These are phyloP conservation scores for Tricholauxania praeusta DNA, from an alignment of 2,888 invertebrate species.

Conservation along the genomic window DNA sequence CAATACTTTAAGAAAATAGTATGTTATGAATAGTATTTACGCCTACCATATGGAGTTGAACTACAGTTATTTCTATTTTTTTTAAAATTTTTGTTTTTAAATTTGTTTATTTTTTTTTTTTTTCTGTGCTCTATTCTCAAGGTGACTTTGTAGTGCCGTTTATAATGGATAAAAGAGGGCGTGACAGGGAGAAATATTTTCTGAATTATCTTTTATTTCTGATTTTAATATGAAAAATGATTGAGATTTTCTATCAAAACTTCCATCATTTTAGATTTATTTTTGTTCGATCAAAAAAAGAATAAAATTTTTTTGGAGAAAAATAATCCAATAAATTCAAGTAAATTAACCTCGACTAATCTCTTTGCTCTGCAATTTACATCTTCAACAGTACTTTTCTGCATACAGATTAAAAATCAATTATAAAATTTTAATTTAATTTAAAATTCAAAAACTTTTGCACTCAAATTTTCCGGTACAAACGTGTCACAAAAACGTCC, in stretches of 20 bases:
- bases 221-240: background rate
- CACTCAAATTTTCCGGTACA: background rate
- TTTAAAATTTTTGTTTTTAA: too few relatives aligned
- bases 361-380: background rate
- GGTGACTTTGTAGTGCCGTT: too few relatives aligned
- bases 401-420: too few relatives aligned
- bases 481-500: constrained; percentile 53
- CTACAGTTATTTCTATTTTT: too few relatives aligned
- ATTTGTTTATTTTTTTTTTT: too few relatives aligned
- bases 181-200: too few relatives aligned
- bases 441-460: background rate
- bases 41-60: too few relatives aligned
- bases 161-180: too few relatives aligned
- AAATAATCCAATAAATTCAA: background rate
- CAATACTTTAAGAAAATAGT: too few relatives aligned
- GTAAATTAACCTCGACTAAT: background rate
- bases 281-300: too few relatives aligned
- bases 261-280: background rate
- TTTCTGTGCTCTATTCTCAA: too few relatives aligned
- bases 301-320: background rate
- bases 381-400: background rate
- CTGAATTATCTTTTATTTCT: background rate
- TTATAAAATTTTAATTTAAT: background rate
- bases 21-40: too few relatives aligned
- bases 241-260: background rate